These are phyloP conservation scores for Tribolium madens DNA, from an alignment of 1,140 invertebrate species.

Conservation along the genomic window DNA sequence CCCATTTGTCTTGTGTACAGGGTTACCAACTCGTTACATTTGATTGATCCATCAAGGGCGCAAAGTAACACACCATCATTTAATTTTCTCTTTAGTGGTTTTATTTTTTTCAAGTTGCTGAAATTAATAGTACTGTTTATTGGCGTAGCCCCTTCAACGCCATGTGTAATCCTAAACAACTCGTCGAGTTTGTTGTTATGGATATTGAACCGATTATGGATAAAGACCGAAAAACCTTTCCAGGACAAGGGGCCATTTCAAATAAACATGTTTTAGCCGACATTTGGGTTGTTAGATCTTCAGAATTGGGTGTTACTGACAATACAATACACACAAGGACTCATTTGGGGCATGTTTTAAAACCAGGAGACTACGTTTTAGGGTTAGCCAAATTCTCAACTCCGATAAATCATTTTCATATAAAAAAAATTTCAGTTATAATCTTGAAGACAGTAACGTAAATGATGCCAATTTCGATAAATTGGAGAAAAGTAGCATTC, in stretches of 20 bases:
- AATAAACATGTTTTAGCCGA: conserved; percentile 92
- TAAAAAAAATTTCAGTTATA: conserved; percentile 80
- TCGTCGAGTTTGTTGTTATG: conserved; percentile 96
- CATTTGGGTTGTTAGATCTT: conserved; percentile 92
- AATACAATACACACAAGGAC: conserved; percentile 87
- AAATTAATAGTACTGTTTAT: conserved; percentile 83
- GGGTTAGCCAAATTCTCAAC: conserved; percentile 72
- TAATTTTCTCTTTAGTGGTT: not conserved
- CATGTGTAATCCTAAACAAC: conserved; percentile 91
- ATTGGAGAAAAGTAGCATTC: conserved; percentile 77
- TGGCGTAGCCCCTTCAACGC: conserved; percentile 89
- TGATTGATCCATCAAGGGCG: conserved; percentile 93
- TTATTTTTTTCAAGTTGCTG: conserved; percentile 77
- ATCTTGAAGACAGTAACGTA: conserved; percentile 89
- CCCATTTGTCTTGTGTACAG: conserved; percentile 90
- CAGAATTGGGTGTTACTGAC: conserved; percentile 89
- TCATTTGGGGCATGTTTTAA: conserved; percentile 94
- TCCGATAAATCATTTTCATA: too few relatives aligned
- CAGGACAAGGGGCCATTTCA: conserved; percentile 89
- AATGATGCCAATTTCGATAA: conserved; percentile 92
- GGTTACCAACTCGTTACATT: conserved; percentile 89
- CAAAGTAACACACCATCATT: conserved; percentile 77
- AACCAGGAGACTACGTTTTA: conserved; percentile 92
- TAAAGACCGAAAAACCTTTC: conserved; percentile 82
- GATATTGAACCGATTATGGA: conserved; percentile 88